A percentile compares a stretch with the other conserved stretches of the same genome.
Evolutionary conservation across 1,140 invertebrate genomes (phyloP).

Genomic region (Bombus terrestris): DNA sequence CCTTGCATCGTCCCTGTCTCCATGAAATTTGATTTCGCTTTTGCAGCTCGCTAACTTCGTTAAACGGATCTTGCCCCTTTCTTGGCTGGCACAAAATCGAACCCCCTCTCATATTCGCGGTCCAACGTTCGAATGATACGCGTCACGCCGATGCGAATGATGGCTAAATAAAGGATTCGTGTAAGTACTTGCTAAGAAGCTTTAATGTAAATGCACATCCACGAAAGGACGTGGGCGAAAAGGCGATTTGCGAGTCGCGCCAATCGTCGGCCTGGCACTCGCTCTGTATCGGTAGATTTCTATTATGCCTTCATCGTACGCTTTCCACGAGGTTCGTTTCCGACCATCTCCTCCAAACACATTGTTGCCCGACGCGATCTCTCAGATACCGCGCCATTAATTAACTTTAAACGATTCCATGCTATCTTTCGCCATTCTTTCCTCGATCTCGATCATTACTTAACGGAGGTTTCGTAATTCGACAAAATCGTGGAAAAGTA

Average conservation of each 20-base stretch:
- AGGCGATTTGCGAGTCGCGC: constrained; percentile 24
- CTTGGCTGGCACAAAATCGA: constrained; percentile 5
- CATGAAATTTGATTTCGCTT: constrained; percentile 50
- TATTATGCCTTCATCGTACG: constrained; percentile 17
- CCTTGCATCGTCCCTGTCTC: background rate
- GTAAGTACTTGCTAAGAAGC: constrained; percentile 44
- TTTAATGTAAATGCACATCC: constrained; percentile 40
- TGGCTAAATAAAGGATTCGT: constrained; percentile 24
- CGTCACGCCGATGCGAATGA: constrained; percentile 26
- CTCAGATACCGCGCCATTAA: constrained; percentile 30
- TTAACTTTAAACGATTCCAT: constrained; percentile 46
- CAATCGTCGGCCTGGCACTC: constrained; percentile 18
- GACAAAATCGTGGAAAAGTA: background rate
- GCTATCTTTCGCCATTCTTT: background rate
- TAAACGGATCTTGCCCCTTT: background rate
- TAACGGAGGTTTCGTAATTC: background rate
- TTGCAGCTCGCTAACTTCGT: constrained; percentile 24
- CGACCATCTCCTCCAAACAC: background rate
- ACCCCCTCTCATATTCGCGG: constrained; percentile 18
- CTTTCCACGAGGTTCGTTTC: background rate
- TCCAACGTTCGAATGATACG: background rate
- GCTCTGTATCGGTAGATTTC: constrained; percentile 21
- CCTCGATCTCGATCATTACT: constrained; percentile 30
- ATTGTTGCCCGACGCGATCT: constrained; percentile 41
- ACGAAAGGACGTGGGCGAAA: background rate